phyloP scores from a whole-genome alignment of 2,113 vertebrate genomes.

The Syngnathus scovelli region DNA sequence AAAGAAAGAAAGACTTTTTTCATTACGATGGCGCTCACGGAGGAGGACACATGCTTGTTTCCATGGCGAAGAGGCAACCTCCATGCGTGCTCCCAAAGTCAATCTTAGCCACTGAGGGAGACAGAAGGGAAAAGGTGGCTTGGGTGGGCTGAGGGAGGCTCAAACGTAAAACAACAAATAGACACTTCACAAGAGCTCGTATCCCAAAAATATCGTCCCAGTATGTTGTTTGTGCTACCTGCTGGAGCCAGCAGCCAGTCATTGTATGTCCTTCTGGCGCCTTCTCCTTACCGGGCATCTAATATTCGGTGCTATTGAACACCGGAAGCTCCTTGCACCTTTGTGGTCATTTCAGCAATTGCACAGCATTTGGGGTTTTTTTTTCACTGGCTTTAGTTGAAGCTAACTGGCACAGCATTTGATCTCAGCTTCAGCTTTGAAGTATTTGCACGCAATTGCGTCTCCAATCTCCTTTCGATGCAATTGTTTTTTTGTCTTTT shows the following conservation, averaged over 20 bases:
- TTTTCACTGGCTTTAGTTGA: not conserved
- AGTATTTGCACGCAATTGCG: not conserved
- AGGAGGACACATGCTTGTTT: conserved; percentile 68
- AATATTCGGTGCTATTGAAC: too few species aligned
- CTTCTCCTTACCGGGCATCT: too few species aligned
- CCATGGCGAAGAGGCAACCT: conserved; percentile 65
- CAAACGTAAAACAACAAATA: not conserved
- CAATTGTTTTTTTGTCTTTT: conserved; percentile 31
- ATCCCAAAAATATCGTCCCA: too few species aligned
- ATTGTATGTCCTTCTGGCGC: too few species aligned
- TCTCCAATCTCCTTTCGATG: not conserved
- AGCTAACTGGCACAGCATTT: not conserved
- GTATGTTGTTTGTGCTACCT: too few species aligned
- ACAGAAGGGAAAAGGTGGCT: conserved; percentile 5
- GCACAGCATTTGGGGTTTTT: too few species aligned
- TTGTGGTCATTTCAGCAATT: not conserved
- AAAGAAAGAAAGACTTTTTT: conserved; percentile 42
- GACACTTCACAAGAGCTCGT: too few species aligned
- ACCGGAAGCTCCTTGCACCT: not conserved
- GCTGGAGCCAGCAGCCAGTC: too few species aligned
- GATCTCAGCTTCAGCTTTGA: not conserved
- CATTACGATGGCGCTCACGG: conserved; percentile 63
- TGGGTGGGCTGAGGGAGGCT: conserved; percentile 47
- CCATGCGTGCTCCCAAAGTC: conserved; percentile 62
- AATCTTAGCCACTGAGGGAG: conserved; percentile 46